These are phyloP conservation scores for Drosophila varians DNA, from an alignment of 1,140 invertebrate species.

Conservation along the genomic window DNA sequence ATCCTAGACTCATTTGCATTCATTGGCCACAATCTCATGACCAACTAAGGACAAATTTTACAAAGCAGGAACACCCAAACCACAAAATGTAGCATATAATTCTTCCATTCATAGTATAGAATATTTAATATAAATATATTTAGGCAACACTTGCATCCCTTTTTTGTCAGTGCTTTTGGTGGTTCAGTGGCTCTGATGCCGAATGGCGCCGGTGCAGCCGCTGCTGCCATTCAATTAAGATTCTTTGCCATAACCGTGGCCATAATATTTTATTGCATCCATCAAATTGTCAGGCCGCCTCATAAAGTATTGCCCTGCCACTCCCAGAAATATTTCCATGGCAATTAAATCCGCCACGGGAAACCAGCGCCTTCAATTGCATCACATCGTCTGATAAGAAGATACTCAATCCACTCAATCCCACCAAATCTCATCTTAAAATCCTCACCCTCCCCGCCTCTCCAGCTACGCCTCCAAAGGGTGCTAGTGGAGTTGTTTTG, in stretches of 20 bases:
- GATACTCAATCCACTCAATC: no score
- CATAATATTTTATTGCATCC: slow-evolving; percentile 62
- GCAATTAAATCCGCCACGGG: slow-evolving; percentile 26
- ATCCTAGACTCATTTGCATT: no score
- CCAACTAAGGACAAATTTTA: no score
- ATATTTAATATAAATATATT: no score
- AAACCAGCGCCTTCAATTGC: slow-evolving; percentile 32
- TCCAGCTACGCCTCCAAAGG: no score
- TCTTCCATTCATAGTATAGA: no score
- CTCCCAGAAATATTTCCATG: slow-evolving; percentile 51
- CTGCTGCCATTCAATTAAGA: slow-evolving; percentile 64
- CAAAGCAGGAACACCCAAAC: no score
- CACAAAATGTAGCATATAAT: no score
- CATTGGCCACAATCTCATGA: no score
- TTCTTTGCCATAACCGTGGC: slow-evolving; percentile 38
- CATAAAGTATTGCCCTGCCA: slow-evolving; percentile 36
- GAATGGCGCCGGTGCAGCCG: slow-evolving; percentile 49
- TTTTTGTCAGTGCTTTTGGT: not conserved
- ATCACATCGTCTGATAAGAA: slow-evolving; percentile 29
- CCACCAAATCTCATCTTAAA: not conserved
- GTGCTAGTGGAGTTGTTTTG: slow-evolving; percentile 1
- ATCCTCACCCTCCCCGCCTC: not conserved
- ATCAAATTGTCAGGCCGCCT: slow-evolving; percentile 38
- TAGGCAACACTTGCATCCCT: no score
- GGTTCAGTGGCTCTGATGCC: slow-evolving; percentile 24